These are phyloP conservation scores for Leucophora obtusa DNA, from an alignment of 2,888 invertebrate species.

Conservation along the genomic window DNA sequence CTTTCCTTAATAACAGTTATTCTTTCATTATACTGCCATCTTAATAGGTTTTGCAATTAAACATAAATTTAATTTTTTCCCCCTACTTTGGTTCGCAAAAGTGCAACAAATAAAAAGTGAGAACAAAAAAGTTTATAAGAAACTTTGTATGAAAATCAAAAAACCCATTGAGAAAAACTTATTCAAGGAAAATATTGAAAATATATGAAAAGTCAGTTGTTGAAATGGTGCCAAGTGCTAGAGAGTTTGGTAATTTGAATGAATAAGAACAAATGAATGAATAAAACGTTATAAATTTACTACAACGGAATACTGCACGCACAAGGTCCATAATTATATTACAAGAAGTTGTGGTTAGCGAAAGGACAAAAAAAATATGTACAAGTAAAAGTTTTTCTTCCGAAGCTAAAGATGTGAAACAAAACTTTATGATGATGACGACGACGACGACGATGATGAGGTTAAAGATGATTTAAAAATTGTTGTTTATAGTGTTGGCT, in stretches of 20 bases:
- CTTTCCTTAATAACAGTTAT: conserved; percentile 61
- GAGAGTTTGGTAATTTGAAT: background rate
- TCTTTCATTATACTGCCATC: conserved; percentile 26
- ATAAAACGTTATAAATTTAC: conserved; percentile 46
- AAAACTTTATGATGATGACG: conserved; percentile 1
- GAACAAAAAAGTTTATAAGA: background rate
- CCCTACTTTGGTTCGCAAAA: background rate
- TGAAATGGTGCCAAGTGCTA: background rate
- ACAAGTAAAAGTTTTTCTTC: background rate
- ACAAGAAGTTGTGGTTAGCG: conserved; percentile 35
- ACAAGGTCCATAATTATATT: conserved; percentile 52
- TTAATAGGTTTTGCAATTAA: conserved; percentile 55
- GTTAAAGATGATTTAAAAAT: background rate
- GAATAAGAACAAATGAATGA: conserved; percentile 6
- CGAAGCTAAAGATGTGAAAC: background rate
- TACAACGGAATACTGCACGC: background rate
- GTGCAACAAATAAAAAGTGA: conserved; percentile 47
- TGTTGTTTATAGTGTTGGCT: background rate
- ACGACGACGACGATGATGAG: background rate
- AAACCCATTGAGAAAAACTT: too few relatives aligned
- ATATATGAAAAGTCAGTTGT: background rate
- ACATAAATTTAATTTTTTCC: conserved; percentile 52
- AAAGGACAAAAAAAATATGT: background rate
- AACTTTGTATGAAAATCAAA: background rate
- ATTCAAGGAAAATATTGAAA: too few relatives aligned